Conservation (phyloP, 2,888 invertebrate species). For the Aleiodes leptofemur region DNA sequence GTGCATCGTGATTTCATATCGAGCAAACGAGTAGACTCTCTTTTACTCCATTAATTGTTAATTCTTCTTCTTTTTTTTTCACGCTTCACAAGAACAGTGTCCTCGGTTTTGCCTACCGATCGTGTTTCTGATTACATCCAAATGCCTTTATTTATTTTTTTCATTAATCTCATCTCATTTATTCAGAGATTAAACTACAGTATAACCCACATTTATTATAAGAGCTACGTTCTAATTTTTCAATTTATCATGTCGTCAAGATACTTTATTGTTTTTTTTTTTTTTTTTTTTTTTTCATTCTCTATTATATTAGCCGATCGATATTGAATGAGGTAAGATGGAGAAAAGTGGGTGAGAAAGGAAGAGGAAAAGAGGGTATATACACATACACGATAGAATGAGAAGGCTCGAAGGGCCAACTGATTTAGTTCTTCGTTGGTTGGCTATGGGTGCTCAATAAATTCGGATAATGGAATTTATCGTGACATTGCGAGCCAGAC, state of each 20-base stretch:
- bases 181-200: neutral
- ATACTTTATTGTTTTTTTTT: slow-evolving; percentile 13
- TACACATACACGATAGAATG: neutral
- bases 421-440: slow-evolving; percentile 59
- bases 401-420: slow-evolving; percentile 27
- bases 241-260: neutral
- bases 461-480: slow-evolving; percentile 70
- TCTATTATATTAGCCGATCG: neutral
- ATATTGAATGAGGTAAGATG: slow-evolving; percentile 13
- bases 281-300: slow-evolving; percentile 2
- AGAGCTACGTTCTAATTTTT: neutral
- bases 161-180: slow-evolving; percentile 33
- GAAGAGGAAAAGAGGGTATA: neutral
- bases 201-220: neutral
- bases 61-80: neutral
- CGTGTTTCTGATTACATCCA: neutral
- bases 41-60: neutral
- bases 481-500: slow-evolving; percentile 62
- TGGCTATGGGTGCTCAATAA: slow-evolving; percentile 58
- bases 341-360: neutral
- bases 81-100: neutral
- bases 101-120: neutral
- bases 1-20: neutral
- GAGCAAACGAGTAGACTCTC: neutral
- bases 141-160: slow-evolving; percentile 7